Evolutionary conservation across 2,888 invertebrate genomes (phyloP).

Genomic region (Embidobia sp.): DNA sequence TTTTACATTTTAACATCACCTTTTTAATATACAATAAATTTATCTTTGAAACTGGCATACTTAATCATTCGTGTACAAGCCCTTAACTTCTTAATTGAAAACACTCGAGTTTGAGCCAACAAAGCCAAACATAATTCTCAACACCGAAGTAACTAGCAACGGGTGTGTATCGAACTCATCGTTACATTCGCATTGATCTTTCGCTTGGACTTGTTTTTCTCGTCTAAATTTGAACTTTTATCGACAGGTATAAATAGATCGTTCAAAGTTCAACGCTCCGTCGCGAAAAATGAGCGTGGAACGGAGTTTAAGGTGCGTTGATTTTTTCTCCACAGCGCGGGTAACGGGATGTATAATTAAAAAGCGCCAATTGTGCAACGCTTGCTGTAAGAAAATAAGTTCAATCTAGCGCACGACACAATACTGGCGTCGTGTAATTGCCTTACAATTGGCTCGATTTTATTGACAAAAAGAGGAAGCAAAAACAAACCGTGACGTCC

Average conservation of each 20-base stretch:
- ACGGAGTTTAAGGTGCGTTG: constrained; percentile 14
- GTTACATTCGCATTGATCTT: too few species aligned
- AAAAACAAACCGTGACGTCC: constrained; percentile 24
- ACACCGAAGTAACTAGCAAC: too few species aligned
- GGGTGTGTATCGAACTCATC: too few species aligned
- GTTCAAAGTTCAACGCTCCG: constrained; percentile 39
- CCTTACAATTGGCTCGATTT: constrained; percentile 13
- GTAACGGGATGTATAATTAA: constrained; percentile 23
- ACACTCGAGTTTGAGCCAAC: too few species aligned
- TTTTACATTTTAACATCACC: too few species aligned
- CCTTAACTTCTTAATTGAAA: too few species aligned
- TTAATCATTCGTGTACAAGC: too few species aligned
- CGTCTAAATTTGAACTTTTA: too few species aligned
- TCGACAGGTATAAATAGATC: constrained; percentile 15
- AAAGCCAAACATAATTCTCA: too few species aligned
- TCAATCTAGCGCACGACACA: constrained; percentile 9
- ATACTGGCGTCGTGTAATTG: constrained; percentile 10
- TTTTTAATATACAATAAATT: too few species aligned
- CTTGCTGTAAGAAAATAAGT: constrained; percentile 7
- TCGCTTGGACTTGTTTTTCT: too few species aligned
- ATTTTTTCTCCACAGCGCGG: background rate
- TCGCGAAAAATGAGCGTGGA: constrained; percentile 6
- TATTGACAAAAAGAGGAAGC: constrained; percentile 23
- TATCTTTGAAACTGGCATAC: too few species aligned
- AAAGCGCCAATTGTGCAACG: constrained; percentile 16